Evolutionary conservation across 2,113 vertebrate species (phyloP), one percentile per base, ranked within the genome.

Genomic region (Osmerus eperlanus): DNA sequence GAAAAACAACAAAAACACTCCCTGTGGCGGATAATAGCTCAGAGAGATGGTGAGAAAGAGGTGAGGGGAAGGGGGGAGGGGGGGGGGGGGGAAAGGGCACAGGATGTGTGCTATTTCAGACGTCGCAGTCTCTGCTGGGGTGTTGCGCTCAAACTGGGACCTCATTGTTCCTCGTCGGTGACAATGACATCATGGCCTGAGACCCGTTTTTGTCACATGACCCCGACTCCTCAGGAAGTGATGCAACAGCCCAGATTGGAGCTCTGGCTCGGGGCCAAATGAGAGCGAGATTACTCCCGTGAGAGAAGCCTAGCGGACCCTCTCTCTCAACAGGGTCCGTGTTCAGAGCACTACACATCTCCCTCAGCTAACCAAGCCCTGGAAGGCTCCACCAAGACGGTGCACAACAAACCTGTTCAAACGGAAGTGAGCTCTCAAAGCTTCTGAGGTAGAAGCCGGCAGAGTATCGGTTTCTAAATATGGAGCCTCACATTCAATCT

Each of bases 101-200:
- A 81, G 86, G 88, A 90, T 83, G 74, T 86, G 74, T 64, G 76
- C 81, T 82, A 83, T 88, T 90, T 86, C 72, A 76, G 78, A 83
- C 25, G 25, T 25, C 3, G 25, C 25, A 8, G 13, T 32, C 15
- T 63, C 77, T 62, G 25, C 55, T 29, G 51, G 47, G 29, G 68
- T n/a, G 76, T 72, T 29, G 47, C 67, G 53, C 59, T 67, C 67
- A 73, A 66, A 81, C 81, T 84, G 79, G 76, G 64, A 53, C 65
- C 73, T 84, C 76, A 90, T 91, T 91, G 90, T 92, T 90, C 88
- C 74, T 55, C 9, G 54, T 73, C 32, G 9, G 6, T 66, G 62
- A 74, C 76, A 78, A 85, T 92, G 85, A 90, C 86, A 82, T 91
- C 79, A 90, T 76, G 3, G 51, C 62, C 60, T 21, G 65, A 72